These are phyloP conservation scores for Dynastes hyllus DNA, from an alignment of 2,888 invertebrate genomes.

Conservation along the genomic window DNA sequence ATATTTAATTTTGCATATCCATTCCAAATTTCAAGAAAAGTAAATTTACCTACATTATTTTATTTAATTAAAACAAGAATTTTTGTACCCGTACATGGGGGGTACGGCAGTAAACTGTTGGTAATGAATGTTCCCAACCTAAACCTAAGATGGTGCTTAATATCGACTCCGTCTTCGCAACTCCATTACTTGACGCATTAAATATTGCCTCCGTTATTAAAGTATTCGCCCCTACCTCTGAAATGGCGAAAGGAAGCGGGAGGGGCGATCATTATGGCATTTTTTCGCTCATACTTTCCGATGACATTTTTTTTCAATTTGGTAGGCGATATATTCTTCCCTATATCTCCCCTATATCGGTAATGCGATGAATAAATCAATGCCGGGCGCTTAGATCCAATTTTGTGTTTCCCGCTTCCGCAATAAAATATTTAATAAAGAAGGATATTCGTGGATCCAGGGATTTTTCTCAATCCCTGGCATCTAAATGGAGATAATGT, in stretches of 20 bases:
- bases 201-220: slow-evolving; percentile 24
- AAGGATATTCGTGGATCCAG: not conserved
- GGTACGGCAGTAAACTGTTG: not conserved
- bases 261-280: not conserved
- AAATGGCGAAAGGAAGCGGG: not conserved
- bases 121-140: not conserved
- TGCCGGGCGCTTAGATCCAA: slow-evolving; percentile 19
- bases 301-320: slow-evolving; percentile 22
- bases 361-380: slow-evolving; percentile 34
- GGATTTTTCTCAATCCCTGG: not conserved
- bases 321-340: not conserved
- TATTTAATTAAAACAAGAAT: too few relatives aligned
- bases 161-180: slow-evolving; percentile 20
- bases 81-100: too few relatives aligned
- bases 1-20: too few relatives aligned
- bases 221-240: not conserved
- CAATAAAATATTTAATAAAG: slow-evolving; percentile 16
- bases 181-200: slow-evolving; percentile 16
- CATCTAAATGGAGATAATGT: too few relatives aligned
- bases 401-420: slow-evolving; percentile 22
- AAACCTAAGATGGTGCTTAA: not conserved
- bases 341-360: slow-evolving; percentile 4
- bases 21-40: too few relatives aligned
- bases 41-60: too few relatives aligned
- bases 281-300: slow-evolving; percentile 12